Conservation (phyloP, 2,888 invertebrate genomes). For the Crepidodera aurea region DNA sequence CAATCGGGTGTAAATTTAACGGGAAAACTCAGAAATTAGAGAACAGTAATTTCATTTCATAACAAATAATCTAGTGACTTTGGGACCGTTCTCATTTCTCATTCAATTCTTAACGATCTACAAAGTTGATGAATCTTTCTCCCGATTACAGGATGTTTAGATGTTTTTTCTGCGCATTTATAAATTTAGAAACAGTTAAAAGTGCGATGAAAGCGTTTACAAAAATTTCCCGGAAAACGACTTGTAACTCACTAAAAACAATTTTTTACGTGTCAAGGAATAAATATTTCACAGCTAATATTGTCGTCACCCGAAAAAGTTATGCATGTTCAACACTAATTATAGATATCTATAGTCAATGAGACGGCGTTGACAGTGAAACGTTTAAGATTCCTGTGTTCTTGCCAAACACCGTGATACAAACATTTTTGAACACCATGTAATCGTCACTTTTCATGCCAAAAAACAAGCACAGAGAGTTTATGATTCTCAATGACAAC, state of each 20-base stretch:
- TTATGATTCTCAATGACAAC: slow-evolving; percentile 16
- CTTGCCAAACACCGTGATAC: slow-evolving; percentile 37
- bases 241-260: background rate
- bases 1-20: too few relatives aligned
- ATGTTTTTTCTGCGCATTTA: too few relatives aligned
- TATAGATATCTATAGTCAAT: slow-evolving; percentile 34
- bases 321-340: slow-evolving; percentile 30
- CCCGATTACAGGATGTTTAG: too few relatives aligned
- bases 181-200: too few relatives aligned
- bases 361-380: slow-evolving; percentile 34
- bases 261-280: background rate
- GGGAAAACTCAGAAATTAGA: too few relatives aligned
- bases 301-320: slow-evolving; percentile 22
- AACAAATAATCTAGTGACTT: too few relatives aligned
- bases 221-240: background rate
- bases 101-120: too few relatives aligned
- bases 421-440: slow-evolving; percentile 37
- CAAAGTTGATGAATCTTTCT: too few relatives aligned
- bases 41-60: too few relatives aligned
- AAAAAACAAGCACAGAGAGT: slow-evolving; percentile 22
- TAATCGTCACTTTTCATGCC: slow-evolving; percentile 29
- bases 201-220: too few relatives aligned
- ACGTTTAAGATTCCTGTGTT: slow-evolving; percentile 39
- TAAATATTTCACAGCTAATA: slow-evolving; percentile 11
- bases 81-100: too few relatives aligned